Evolutionary conservation across 1,140 invertebrate genomes (phyloP), one percentile per base, ranked within the genome.

Genomic region (Coelopa frigida): DNA sequence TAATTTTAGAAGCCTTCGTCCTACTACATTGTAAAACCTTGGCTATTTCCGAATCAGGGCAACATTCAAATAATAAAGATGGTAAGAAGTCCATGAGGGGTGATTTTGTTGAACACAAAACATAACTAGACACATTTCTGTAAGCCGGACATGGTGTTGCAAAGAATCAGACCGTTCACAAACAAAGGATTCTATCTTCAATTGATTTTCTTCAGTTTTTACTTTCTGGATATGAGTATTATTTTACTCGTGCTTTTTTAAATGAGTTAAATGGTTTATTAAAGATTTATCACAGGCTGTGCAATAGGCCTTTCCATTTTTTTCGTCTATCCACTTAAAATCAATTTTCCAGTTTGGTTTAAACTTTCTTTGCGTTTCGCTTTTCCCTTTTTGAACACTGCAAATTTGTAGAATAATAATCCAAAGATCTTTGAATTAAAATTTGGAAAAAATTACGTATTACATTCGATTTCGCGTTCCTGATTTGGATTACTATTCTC

Each of bases 51-150:
- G 33, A 46, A 17, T 46, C 33, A 0, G 33, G 32, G n/a, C 44
- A 46, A 20, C 44, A 46, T 12, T 26, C 44, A 2, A 35, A 32
- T 14, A 46, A 27, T 5, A 46, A 46, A 3, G 3, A 14, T 4
- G 44, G 44, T 10, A 37, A 26, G 27, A 26, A 46, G n/a, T 46
- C 32, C 44, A 46, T 37, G 36, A 35, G 10, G 42, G 17, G n/a
- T 23, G 31, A n/a, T 35, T 44, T 10, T 44, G 42, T 12, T 11
- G 3, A n/a, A 44, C 15, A 12, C 26, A 17, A 22, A 44, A 44
- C 42, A 44, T 44, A 12, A 22, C 42, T 3, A 44, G 21, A n/a
- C 29, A 8, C 1, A 44, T 12, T 14, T 44, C 42, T 5, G 29
- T 21, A 7, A 27, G 18, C n/a, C 24, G 3, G 2, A 44, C 31